Percentiles rank a stretch among this genome's conserved stretches.
Conservation (phyloP, 1,140 invertebrate genomes). For the Lasioglossum baleicum region DNA sequence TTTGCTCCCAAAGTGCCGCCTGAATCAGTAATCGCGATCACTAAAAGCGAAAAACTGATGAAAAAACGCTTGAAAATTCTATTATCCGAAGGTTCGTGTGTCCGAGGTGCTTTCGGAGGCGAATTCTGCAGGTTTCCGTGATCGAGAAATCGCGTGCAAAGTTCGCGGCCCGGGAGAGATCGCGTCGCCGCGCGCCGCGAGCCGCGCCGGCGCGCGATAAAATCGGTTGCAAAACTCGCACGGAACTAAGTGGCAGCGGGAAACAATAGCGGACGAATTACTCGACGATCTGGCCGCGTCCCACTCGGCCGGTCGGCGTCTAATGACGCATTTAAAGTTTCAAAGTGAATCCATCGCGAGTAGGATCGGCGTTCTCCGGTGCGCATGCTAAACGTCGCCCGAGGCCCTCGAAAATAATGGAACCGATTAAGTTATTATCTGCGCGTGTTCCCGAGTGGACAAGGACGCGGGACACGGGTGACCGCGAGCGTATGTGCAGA, state of each 20-base stretch:
- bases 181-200: background rate
- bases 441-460: background rate
- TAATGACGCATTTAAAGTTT: slow-evolving; percentile 36
- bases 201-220: background rate
- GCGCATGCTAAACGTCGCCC: slow-evolving; percentile 48
- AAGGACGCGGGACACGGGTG: slow-evolving; percentile 52
- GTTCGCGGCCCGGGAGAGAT: background rate
- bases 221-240: background rate
- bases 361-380: no score
- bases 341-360: slow-evolving; percentile 22
- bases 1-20: no score
- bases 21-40: no score
- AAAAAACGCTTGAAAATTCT: no score
- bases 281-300: slow-evolving; percentile 1
- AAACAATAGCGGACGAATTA: slow-evolving; percentile 18
- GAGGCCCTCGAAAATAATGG: slow-evolving; percentile 68
- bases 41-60: no score
- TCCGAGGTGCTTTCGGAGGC: no score
- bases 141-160: slow-evolving; percentile 15
- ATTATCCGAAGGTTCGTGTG: no score
- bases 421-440: slow-evolving; percentile 71
- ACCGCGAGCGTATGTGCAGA: slow-evolving; percentile 34
- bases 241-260: background rate
- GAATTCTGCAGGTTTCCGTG: background rate
- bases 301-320: slow-evolving; percentile 22